These are phyloP conservation scores for Pandion haliaetus DNA, from an alignment of 2,113 vertebrate genomes.

Conservation along the genomic window DNA sequence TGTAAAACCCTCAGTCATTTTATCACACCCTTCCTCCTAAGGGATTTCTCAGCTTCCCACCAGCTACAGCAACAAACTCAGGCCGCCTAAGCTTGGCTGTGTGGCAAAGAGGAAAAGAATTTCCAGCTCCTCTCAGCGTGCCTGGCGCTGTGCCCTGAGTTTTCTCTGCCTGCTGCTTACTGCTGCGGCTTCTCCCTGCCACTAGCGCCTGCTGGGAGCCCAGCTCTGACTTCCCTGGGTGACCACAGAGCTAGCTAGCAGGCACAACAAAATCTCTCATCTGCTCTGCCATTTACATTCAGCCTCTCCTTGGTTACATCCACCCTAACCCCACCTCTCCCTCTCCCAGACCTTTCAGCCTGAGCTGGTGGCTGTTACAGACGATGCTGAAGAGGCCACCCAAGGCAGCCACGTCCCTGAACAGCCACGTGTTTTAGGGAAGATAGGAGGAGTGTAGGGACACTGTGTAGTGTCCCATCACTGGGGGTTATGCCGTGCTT, in stretches of 20 bases:
- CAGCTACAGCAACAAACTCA: neutral
- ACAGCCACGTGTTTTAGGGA: neutral
- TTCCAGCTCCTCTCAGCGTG: neutral
- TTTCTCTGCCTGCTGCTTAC: neutral
- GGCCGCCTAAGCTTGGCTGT: neutral
- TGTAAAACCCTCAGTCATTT: neutral
- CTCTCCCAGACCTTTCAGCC: neutral
- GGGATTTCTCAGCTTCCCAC: neutral
- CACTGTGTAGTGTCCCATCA: neutral
- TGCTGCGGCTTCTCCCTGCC: neutral
- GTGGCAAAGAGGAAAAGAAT: neutral
- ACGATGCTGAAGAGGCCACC: neutral
- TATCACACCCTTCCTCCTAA: neutral
- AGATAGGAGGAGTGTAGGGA: rapidly evolving
- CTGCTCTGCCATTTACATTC: neutral
- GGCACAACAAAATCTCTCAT: neutral
- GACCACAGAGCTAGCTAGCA: neutral
- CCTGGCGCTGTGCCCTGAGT: neutral
- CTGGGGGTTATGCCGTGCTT: neutral
- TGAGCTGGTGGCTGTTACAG: neutral
- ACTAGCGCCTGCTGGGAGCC: neutral
- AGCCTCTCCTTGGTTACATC: neutral
- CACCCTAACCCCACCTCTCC: neutral
- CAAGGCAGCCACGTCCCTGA: neutral
- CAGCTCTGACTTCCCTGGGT: rapidly evolving